Evolutionary conservation across 2,797 vertebrate genomes (phyloP), one percentile per base, ranked within the genome.

Genomic region (Coregonus suidteri): DNA sequence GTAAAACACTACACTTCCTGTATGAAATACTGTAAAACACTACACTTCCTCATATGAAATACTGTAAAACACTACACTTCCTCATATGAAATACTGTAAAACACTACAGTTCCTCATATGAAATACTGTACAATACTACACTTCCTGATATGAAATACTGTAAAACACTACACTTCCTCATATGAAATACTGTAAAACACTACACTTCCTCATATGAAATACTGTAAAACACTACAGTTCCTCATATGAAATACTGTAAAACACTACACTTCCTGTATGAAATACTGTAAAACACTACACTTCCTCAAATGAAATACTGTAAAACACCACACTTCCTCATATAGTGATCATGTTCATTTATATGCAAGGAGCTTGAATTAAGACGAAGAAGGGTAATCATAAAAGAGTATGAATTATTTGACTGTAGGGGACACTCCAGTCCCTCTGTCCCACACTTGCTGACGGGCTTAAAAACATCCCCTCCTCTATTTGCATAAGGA

Each of bases 401-500:
- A 68, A 68, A 68, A 37, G 31, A 4, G 31, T 68, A 35, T 34
- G 34, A 35, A 30, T 66, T 31, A 66, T n/a, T 64, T 68, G 13
- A 68, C 34, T 68, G 56, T 68, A 37, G 30, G 31, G 66, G 66
- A 68, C 30, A 37, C 66, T 68, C 66, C 15, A 68, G 3, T 37
- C 15, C 41, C 41, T 47, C 14, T 34, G 31, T 34, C 31, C 31
- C 5, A 5, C 30, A 47, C 20, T 25, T 59, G 71, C 71, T 56
- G 66, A 59, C 37, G 20, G 41, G 11, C 3, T n/a, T 47, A 51
- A 64, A 77, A 73, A 51, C 25, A 18, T 53, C 14, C 7, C 25
- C 65, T 18, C 31, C 15, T 11, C 16, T 73, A 73, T 56, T 73
- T 59, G 71, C 71, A 59, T 35, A 56, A 53, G 25, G 71, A 30